Evolutionary conservation across 2,888 invertebrate species (phyloP).

Genomic region (Pocota personata): DNA sequence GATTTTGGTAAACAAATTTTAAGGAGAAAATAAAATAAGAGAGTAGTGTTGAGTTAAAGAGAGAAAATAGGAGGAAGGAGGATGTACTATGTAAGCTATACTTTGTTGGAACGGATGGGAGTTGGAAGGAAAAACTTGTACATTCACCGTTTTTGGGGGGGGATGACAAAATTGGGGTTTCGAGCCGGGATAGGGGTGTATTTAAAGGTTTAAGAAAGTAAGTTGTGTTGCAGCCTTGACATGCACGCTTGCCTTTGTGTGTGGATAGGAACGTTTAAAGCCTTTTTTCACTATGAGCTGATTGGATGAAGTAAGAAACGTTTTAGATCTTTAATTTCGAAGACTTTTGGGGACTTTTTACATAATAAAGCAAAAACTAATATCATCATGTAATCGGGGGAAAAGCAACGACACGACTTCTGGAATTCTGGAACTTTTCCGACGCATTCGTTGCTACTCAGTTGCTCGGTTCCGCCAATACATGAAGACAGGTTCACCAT

Average conservation of each 20-base stretch:
- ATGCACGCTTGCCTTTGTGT: background rate
- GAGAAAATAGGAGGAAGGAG: slow-evolving; percentile 13
- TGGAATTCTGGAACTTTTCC: too few relatives aligned
- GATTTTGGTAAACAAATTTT: slow-evolving; percentile 48
- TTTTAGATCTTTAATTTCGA: background rate
- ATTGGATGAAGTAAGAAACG: background rate
- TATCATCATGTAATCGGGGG: too few relatives aligned
- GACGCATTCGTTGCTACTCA: too few relatives aligned
- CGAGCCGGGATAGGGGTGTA: background rate
- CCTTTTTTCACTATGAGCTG: background rate
- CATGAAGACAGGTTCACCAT: too few relatives aligned
- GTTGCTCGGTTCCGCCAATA: too few relatives aligned
- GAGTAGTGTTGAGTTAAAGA: slow-evolving; percentile 54
- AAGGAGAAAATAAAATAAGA: slow-evolving; percentile 63
- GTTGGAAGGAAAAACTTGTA: background rate
- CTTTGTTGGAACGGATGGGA: background rate
- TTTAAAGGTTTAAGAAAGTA: background rate
- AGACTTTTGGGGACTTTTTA: too few relatives aligned
- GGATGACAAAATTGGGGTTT: too few relatives aligned
- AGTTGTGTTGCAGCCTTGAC: background rate
- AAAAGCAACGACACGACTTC: too few relatives aligned
- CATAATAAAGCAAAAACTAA: too few relatives aligned
- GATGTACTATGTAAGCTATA: slow-evolving; percentile 38
- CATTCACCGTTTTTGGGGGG: background rate
- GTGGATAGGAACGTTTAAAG: background rate